Evolutionary conservation across 2,888 invertebrate species (phyloP).

Genomic region (Meandrusa payeni): DNA sequence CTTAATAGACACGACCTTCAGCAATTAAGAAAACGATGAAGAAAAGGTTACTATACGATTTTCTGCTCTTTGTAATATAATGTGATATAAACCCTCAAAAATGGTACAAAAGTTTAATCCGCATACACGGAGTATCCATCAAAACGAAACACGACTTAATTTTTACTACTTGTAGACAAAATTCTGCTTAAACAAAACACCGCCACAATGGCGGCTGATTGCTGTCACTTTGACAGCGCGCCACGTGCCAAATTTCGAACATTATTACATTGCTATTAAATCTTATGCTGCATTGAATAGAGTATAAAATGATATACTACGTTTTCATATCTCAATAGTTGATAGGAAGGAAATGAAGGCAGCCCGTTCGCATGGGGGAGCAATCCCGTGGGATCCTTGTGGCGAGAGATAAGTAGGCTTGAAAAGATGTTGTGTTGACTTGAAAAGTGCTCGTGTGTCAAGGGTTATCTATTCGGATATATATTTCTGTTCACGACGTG

Average conservation of each 20-base stretch:
- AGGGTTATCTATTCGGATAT: constrained; percentile 28
- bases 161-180: no score
- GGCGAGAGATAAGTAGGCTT: constrained; percentile 34
- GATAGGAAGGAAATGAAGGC: constrained; percentile 27
- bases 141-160: no score
- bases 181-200: constrained; percentile 17
- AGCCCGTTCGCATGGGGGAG: constrained; percentile 20
- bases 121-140: no score
- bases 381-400: constrained; percentile 30
- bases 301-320: constrained; percentile 5
- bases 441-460: constrained; percentile 20
- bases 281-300: constrained; percentile 3
- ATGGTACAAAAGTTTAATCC: no score
- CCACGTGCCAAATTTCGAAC: constrained; percentile 27
- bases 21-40: no score
- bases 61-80: no score
- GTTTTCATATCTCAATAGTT: constrained; percentile 19
- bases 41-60: no score
- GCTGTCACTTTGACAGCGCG: constrained; percentile 34
- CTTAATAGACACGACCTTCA: no score
- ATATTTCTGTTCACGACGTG: constrained; percentile 25
- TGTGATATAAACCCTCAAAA: no score
- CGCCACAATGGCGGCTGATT: constrained; percentile 39
- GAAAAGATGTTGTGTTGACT: constrained; percentile 27
- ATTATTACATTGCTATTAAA: constrained; percentile 1